Evolutionary conservation across 1,140 invertebrate species (phyloP).

Genomic region (Arion vulgaris): DNA sequence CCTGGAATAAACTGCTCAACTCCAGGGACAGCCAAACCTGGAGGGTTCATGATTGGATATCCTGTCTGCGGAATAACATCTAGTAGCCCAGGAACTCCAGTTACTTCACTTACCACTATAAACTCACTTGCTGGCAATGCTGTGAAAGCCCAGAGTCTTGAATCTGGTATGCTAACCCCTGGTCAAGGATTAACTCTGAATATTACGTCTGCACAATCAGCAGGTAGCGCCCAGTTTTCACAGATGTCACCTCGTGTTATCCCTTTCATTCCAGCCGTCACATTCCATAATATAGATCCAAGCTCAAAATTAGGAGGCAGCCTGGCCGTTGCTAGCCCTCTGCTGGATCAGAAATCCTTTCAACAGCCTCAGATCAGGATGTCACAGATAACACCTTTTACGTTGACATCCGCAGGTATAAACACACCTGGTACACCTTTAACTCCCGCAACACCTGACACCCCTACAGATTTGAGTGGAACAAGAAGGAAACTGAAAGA

Average conservation of each 20-base stretch:
- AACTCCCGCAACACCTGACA: constrained; percentile 44
- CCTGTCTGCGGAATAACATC: constrained; percentile 26
- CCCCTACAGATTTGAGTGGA: constrained; percentile 42
- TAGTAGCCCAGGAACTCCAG: constrained; percentile 37
- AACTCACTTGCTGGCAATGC: not conserved
- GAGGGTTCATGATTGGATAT: constrained; percentile 22
- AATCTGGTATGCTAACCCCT: not conserved
- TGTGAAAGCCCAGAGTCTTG: not conserved
- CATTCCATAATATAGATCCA: constrained; percentile 35
- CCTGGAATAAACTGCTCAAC: constrained; percentile 24
- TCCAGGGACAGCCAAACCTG: constrained; percentile 14
- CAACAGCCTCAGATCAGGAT: not conserved
- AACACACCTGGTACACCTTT: constrained; percentile 34
- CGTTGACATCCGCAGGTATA: not conserved
- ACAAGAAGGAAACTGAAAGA: constrained; percentile 55
- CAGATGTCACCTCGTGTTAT: constrained; percentile 39
- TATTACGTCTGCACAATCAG: constrained; percentile 23
- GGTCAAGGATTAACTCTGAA: constrained; percentile 23
- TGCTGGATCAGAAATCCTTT: constrained; percentile 2
- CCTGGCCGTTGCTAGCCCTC: not conserved
- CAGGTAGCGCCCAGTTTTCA: constrained; percentile 16
- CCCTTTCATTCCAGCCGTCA: constrained; percentile 37
- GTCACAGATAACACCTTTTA: not conserved
- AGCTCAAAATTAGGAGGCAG: not conserved
- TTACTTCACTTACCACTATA: constrained; percentile 39